Conservation (phyloP, 2,888 invertebrate species). For the Agrochola lychnidis region DNA sequence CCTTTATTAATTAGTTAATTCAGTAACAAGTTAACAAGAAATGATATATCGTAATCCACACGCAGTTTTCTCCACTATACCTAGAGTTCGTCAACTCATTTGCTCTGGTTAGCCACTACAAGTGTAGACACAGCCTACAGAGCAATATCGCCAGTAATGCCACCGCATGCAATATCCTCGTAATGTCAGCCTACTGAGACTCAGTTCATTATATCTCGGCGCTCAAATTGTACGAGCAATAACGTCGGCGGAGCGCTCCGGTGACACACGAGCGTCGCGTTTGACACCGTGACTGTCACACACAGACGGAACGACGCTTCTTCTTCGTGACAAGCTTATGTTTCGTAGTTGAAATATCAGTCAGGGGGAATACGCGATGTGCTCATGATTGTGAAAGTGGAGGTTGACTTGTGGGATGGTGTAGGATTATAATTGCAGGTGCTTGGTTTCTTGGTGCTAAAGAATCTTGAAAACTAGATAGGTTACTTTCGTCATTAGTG, state of each 20-base stretch:
- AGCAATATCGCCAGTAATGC: constrained; percentile 15
- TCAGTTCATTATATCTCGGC: constrained; percentile 26
- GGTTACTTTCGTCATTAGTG: too few species aligned
- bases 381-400: constrained; percentile 14
- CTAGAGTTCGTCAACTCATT: constrained; percentile 22
- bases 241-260: constrained; percentile 9
- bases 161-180: constrained; percentile 30
- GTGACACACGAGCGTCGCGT: constrained; percentile 8
- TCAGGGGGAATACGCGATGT: not conserved
- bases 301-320: constrained; percentile 2
- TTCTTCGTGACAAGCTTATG: constrained; percentile 28
- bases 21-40: not conserved
- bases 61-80: not conserved
- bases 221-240: constrained; percentile 28
- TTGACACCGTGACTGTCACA: constrained; percentile 21
- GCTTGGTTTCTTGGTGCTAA: not conserved
- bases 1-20: not conserved
- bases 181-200: constrained; percentile 23
- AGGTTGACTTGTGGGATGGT: not conserved
- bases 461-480: not conserved
- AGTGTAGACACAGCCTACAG: constrained; percentile 15
- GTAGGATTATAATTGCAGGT: not conserved
- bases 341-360: constrained; percentile 28
- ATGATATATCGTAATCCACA: not conserved
- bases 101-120: constrained; percentile 5